Base-by-base conservation (phyloP, 2,797 vertebrate species). In the Chrosomus eos region DNA sequence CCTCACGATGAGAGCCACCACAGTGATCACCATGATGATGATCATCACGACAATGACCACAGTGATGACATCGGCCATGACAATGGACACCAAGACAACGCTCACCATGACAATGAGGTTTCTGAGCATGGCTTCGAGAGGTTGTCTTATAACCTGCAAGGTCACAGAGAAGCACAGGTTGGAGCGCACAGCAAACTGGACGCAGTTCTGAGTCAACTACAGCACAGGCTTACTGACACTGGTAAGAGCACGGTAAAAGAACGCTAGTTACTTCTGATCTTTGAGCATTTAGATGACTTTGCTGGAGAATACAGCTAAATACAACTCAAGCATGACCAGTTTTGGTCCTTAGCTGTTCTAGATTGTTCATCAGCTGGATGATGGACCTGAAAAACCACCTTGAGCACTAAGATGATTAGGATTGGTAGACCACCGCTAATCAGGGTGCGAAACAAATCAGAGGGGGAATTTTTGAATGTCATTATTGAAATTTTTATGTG, bases 181-280 rank as follows among this genome's bases (percentile, higher is more conserved):
- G 88, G 91, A 51, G 91, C 85, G 62, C 93, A 93, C 73, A 92
- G 90, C 81, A 94, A 95, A 88, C 92, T 96, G 91, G 94, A 95
- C 31, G 89, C 88, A 0, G 92, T 95, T 77, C 89, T 95, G 72
- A 93, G 90, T 87, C 93, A 95, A 86, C 93, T 96, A 80, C 93
- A 94, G 73, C 91, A 94, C 7, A 38, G 93, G 88, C 93, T 93
- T 91, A 88, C 71, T 33, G 77, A 88, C 53, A 38, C 78, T 67
- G 82, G 85, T 89, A 64, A 64, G 77, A 51, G 38, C 2, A 4
- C 10, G 1, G n/a, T 21, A 64, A 45, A 68, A 80, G 11, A 76
- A n/a, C 16, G 2, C 58, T 64, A 31, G 26, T 31, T 64, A 7
- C 60, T 64, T 64, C 14, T 38, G 31, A 33, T 26, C 11, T n/a